phyloP scores from a whole-genome alignment of 2,113 vertebrate species.

The Pituophis catenifer region DNA sequence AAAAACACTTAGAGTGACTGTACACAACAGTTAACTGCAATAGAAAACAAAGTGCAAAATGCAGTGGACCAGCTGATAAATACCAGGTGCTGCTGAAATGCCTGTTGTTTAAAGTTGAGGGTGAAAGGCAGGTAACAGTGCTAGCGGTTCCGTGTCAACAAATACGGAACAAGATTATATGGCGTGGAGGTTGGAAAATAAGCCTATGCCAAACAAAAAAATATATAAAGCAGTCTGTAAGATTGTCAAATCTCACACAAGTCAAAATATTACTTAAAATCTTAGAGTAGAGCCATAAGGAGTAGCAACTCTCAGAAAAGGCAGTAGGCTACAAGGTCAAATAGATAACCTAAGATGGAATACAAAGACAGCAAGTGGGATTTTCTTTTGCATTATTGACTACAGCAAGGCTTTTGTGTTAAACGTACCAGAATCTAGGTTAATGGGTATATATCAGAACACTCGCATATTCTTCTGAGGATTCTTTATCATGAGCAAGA shows the following conservation, averaged over 20 bases:
- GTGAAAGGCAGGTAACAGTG: background rate
- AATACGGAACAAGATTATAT: background rate
- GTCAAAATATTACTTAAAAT: background rate
- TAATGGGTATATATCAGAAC: background rate
- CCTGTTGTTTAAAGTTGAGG: background rate
- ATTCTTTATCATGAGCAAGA: background rate
- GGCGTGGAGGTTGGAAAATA: background rate
- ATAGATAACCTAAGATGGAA: background rate
- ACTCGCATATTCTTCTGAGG: background rate
- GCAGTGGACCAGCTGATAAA: background rate
- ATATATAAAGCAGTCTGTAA: background rate
- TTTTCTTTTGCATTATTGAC: background rate
- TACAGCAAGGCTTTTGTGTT: background rate
- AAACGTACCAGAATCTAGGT: background rate
- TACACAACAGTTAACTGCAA: background rate
- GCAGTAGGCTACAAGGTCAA: background rate
- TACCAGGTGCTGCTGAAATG: background rate
- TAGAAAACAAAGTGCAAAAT: background rate
- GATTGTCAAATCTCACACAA: background rate
- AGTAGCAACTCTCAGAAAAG: background rate
- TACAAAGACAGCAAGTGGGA: background rate
- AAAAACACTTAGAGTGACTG: background rate
- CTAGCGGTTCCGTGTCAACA: background rate
- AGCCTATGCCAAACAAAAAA: background rate
- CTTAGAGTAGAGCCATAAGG: background rate